A percentile compares a stretch with the other conserved stretches of the same genome.
These are phyloP conservation scores for Sebastes trivittatus DNA, from an alignment of 2,797 vertebrate species.

Conservation along the genomic window DNA sequence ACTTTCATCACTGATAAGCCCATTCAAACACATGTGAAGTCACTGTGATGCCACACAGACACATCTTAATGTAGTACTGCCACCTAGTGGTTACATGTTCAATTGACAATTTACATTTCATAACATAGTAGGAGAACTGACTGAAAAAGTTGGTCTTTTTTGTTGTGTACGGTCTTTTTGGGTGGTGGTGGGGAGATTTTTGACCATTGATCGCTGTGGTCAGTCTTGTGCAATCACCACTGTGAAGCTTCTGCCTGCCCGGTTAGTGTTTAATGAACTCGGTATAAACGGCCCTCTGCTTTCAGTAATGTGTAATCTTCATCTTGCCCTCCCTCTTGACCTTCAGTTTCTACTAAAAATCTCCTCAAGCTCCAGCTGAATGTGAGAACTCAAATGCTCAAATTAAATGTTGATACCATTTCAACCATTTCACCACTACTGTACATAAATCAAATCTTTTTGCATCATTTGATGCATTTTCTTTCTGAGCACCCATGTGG, in stretches of 20 bases:
- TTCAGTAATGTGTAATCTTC: neutral
- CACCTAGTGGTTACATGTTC: conserved; percentile 40
- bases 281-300: neutral
- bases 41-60: neutral
- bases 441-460: neutral
- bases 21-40: neutral
- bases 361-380: neutral
- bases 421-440: neutral
- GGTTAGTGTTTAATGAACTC: neutral
- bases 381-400: neutral
- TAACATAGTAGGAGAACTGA: neutral
- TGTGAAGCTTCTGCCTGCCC: neutral
- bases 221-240: conserved; percentile 18
- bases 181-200: neutral
- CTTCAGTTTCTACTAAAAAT: neutral
- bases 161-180: conserved; percentile 12
- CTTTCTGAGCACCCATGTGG: neutral
- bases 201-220: conserved; percentile 24
- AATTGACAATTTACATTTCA: neutral
- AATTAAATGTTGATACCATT: neutral
- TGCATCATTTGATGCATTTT: neutral
- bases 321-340: neutral
- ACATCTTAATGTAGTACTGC: neutral
- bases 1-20: neutral
- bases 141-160: neutral